Evolutionary conservation across 92 coral and sea anemone genomes (phyloP).

Genomic region (Palythoa caribaeorum): DNA sequence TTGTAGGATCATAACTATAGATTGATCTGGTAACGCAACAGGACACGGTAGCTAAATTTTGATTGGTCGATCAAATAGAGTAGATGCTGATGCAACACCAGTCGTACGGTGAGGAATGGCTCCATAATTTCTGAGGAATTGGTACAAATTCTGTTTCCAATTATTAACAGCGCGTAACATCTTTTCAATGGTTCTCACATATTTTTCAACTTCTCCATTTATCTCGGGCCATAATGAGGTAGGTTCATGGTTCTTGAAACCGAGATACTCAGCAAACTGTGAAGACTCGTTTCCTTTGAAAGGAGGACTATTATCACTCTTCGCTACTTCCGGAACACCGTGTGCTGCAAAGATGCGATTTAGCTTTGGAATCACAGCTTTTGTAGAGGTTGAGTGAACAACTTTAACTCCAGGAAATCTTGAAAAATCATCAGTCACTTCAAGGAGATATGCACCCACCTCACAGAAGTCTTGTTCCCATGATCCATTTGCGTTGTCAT

Average conservation of each 20-base stretch:
- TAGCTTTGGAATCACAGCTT: conserved; percentile 36
- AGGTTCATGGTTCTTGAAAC: conserved; percentile 51
- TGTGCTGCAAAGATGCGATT: neutral
- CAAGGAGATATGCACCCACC: conserved; percentile 9
- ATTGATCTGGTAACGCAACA: neutral
- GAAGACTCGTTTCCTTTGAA: conserved; percentile 41
- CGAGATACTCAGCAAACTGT: conserved; percentile 46
- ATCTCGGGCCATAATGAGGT: conserved; percentile 6
- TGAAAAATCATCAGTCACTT: conserved; percentile 59
- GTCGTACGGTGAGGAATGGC: conserved; percentile 51
- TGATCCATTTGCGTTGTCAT: conserved; percentile 32
- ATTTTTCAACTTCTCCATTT: neutral
- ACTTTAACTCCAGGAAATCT: conserved; percentile 56
- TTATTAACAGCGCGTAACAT: neutral
- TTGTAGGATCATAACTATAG: neutral
- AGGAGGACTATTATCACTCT: neutral
- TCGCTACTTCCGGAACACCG: conserved; percentile 48
- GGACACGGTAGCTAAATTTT: neutral
- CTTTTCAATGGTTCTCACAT: neutral
- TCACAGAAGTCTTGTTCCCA: conserved; percentile 37
- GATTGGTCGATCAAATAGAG: conserved; percentile 52
- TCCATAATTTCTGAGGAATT: conserved; percentile 53
- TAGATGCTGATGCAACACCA: conserved; percentile 47
- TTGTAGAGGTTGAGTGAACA: conserved; percentile 52
- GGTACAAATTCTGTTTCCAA: neutral